These are phyloP conservation scores for Montipora efflorescens DNA, from an alignment of 64 coral and sea anemone species.

Conservation along the genomic window DNA sequence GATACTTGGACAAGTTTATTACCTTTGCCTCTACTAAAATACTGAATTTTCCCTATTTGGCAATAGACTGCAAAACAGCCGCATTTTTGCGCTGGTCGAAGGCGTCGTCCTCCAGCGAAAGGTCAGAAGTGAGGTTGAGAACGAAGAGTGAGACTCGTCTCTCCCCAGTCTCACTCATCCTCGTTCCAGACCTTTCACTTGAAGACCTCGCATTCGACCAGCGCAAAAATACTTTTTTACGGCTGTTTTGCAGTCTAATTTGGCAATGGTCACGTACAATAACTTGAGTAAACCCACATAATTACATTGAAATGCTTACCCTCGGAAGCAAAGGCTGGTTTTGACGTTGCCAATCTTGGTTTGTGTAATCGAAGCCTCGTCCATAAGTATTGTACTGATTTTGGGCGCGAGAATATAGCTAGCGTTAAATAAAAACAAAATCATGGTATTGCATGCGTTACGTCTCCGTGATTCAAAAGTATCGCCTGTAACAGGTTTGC, in stretches of 20 bases:
- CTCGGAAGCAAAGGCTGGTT: constrained; percentile 1
- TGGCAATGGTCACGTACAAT: not conserved
- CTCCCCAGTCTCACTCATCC: too few species aligned
- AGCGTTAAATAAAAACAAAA: not conserved
- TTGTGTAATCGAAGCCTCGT: constrained; percentile 18
- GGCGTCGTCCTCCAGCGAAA: too few species aligned
- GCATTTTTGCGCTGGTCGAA: too few species aligned
- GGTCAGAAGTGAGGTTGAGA: too few species aligned
- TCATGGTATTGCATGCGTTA: not conserved
- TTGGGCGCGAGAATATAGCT: not conserved
- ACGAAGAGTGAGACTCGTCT: too few species aligned
- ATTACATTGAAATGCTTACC: not conserved
- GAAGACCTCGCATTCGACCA: not conserved
- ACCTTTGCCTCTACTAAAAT: too few species aligned
- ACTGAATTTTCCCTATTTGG: too few species aligned
- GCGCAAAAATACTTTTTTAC: not conserved
- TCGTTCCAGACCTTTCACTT: not conserved
- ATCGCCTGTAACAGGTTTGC: not conserved
- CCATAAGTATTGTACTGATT: constrained; percentile 15
- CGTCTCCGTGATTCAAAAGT: not conserved
- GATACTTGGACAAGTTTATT: too few species aligned
- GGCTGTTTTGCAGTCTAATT: too few species aligned
- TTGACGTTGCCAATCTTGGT: constrained; percentile 1
- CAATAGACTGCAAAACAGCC: too few species aligned
- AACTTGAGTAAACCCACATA: not conserved